Base-by-base conservation (phyloP, 2,113 vertebrate genomes). In the Oreotrochilus melanogaster region DNA sequence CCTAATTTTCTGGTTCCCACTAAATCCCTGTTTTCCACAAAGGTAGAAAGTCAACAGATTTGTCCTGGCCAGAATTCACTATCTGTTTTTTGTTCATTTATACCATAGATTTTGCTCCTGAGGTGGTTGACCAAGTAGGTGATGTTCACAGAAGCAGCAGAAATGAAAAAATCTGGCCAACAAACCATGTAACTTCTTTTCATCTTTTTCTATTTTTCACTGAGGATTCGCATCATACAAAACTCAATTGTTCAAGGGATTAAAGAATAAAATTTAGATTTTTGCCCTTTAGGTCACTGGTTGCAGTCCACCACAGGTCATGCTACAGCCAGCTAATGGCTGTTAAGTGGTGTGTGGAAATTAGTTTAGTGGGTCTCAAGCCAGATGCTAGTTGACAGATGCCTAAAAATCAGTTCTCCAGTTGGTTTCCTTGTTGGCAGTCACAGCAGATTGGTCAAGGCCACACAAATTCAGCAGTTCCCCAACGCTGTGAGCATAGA, bases 291-390 rank as follows among this genome's bases (percentile, higher is more conserved):
- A 64, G 71, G 39, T 75, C 71, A 57, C 35, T 74, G 53, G 30
- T 93, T 5, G 3, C 21, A 69, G 27, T 88, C 82, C 35, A 48
- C 85, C n/a, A 92, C 75, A 53, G 78, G 67, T 83, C 86, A 71
- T 70, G 47, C 39, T 39, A 74, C 60, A 79, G 58, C 11, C 67
- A 89, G 74, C 74, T 83, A 70, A 86, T 39, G 92, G 87, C 78
- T 93, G 87, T 69, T 96, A 80, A 95, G 93, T 78, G 88, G 27
- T 65, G 51, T 78, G 69, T 42, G 21, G 67, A 83, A 93, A 95
- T 93, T 30, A 76, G 88, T 93, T 92, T 66, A 93, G 67, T 90
- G 43, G 64, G 51, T 96, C 79, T 92, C 72, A 69, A 78, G 82
- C 51, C 92, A 92, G 94, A 86, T 12, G 1, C 80, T 51, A 45